Evolutionary conservation across 1,140 invertebrate species (phyloP).

Genomic region (Prorops nasuta): DNA sequence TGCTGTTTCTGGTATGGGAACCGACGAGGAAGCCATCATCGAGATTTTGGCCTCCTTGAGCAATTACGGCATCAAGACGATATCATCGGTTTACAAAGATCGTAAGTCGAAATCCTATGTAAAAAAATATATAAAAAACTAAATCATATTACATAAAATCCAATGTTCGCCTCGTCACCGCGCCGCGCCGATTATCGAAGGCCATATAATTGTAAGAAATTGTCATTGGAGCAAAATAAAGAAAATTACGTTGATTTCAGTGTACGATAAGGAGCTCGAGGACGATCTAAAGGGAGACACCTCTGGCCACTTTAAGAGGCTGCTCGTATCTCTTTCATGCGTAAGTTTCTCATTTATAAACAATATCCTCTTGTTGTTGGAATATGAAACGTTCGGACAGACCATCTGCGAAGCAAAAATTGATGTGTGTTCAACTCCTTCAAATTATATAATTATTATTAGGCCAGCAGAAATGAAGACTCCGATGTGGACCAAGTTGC

Average conservation of each 20-base stretch:
- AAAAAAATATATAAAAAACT: too few species aligned
- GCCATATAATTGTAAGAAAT: too few species aligned
- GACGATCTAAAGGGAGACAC: slow-evolving; percentile 81
- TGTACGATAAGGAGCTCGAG: slow-evolving; percentile 76
- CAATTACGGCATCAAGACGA: slow-evolving; percentile 83
- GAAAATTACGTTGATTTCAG: slow-evolving; percentile 58
- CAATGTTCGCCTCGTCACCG: too few species aligned
- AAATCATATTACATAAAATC: too few species aligned
- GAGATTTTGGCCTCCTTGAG: slow-evolving; percentile 88
- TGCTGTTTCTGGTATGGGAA: slow-evolving; percentile 81
- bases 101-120: slow-evolving; percentile 59
- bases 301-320: slow-evolving; percentile 81
- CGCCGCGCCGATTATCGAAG: too few species aligned
- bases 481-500: slow-evolving; percentile 64
- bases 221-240: too few species aligned
- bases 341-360: slow-evolving; percentile 54
- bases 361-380: too few species aligned
- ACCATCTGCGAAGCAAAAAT: too few species aligned
- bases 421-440: too few species aligned
- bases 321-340: slow-evolving; percentile 73
- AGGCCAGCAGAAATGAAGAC: slow-evolving; percentile 57
- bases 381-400: too few species aligned
- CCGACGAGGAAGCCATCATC: slow-evolving; percentile 85
- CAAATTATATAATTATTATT: slow-evolving; percentile 11
- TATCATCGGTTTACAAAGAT: slow-evolving; percentile 82